Evolutionary conservation across 2,888 invertebrate genomes (phyloP).

Genomic region (Dexiosoma caninum): DNA sequence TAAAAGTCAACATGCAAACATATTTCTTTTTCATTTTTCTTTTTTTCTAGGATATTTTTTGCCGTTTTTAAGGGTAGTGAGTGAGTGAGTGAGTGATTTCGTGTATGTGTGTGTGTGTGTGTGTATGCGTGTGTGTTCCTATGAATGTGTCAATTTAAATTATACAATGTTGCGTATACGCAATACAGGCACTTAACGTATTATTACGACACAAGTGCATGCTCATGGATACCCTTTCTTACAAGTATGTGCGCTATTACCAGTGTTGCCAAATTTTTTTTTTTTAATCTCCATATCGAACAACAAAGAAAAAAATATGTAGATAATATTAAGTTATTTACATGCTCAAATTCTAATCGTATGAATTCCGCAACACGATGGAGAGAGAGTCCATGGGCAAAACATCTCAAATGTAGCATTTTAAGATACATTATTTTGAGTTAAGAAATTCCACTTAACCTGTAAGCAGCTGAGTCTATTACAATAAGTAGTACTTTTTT

Average conservation of each 20-base stretch:
- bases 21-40: too few species aligned
- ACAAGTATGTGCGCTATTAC: background rate
- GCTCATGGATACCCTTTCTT: background rate
- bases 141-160: conserved; percentile 32
- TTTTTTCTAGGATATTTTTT: conserved; percentile 10
- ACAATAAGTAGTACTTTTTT: background rate
- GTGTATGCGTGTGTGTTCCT: background rate
- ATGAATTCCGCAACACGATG: background rate
- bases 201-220: conserved; percentile 23
- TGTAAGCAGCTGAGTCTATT: background rate
- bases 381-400: background rate
- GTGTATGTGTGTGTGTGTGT: background rate
- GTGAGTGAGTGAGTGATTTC: background rate
- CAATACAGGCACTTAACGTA: conserved; percentile 49
- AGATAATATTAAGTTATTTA: too few species aligned
- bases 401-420: conserved; percentile 8
- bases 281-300: too few species aligned
- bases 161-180: conserved; percentile 61
- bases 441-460: background rate
- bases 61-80: background rate
- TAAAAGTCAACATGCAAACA: conserved; percentile 44
- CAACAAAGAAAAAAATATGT: too few species aligned
- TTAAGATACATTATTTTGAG: background rate
- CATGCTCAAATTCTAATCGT: too few species aligned
- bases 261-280: too few species aligned